phyloP scores from a whole-genome alignment of 2,888 invertebrate genomes.

The Oligia fasciuncula region DNA sequence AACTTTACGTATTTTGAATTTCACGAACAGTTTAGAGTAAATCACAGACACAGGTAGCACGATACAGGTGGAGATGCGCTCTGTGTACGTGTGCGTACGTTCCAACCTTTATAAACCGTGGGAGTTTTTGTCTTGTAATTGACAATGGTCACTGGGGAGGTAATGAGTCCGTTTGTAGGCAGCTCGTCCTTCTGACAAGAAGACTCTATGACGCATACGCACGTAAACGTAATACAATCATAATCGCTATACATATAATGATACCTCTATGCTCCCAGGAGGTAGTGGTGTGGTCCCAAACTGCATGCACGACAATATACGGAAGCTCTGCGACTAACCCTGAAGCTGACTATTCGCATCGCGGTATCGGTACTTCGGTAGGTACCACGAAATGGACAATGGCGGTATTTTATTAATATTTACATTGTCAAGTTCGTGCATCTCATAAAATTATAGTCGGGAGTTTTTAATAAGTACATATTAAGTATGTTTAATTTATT shows the following conservation, averaged over 20 bases:
- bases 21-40: slow-evolving; percentile 66
- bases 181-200: slow-evolving; percentile 85
- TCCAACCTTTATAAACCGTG: slow-evolving; percentile 89
- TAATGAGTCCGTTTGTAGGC: slow-evolving; percentile 89
- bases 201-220: slow-evolving; percentile 80
- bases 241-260: slow-evolving; percentile 79
- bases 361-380: slow-evolving; percentile 31
- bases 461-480: not conserved
- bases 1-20: slow-evolving; percentile 34
- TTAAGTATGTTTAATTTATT: not conserved
- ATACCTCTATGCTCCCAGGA: slow-evolving; percentile 69
- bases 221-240: slow-evolving; percentile 79
- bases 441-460: slow-evolving; percentile 35
- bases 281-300: slow-evolving; percentile 64
- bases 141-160: slow-evolving; percentile 87
- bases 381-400: slow-evolving; percentile 55
- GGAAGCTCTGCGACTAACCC: slow-evolving; percentile 63
- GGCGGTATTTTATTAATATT: slow-evolving; percentile 58
- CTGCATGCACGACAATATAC: slow-evolving; percentile 63
- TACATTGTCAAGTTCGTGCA: slow-evolving; percentile 34
- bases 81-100: slow-evolving; percentile 82
- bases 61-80: slow-evolving; percentile 84
- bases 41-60: slow-evolving; percentile 77
- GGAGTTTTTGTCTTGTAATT: slow-evolving; percentile 88
- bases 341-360: slow-evolving; percentile 60